A percentile compares a stretch with the other conserved stretches of the same genome.
Conservation (phyloP, 1,140 invertebrate species). For the Diploscapter pachys region DNA sequence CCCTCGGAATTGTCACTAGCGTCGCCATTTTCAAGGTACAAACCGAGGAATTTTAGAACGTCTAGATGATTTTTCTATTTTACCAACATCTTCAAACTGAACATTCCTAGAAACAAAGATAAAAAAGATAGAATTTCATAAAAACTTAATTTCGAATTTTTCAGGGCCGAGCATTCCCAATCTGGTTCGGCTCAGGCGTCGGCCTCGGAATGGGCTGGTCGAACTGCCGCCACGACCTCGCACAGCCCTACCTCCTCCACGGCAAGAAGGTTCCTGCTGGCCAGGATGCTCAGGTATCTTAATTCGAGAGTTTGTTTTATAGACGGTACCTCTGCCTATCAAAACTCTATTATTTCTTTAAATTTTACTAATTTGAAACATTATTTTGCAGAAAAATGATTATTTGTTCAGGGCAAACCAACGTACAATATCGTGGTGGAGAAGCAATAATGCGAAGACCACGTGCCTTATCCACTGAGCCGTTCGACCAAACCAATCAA, state of each 20-base stretch:
- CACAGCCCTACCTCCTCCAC: slow-evolving; percentile 58
- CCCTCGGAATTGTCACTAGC: slow-evolving; percentile 62
- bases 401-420: slow-evolving; percentile 17
- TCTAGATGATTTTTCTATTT: not conserved
- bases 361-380: slow-evolving; percentile 1
- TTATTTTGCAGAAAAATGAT: not conserved
- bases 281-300: slow-evolving; percentile 19
- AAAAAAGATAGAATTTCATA: not conserved
- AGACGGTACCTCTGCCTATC: too few relatives aligned
- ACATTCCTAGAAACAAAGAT: not conserved
- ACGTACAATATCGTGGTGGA: slow-evolving; percentile 32
- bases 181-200: slow-evolving; percentile 59
- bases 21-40: slow-evolving; percentile 61
- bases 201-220: slow-evolving; percentile 64
- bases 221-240: slow-evolving; percentile 65
- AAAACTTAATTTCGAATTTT: slow-evolving; percentile 2
- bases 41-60: not conserved
- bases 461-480: too few relatives aligned
- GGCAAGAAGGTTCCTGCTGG: slow-evolving; percentile 47
- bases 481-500: too few relatives aligned
- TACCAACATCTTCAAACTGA: not conserved
- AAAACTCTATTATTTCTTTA: not conserved
- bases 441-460: not conserved
- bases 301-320: not conserved
- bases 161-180: slow-evolving; percentile 58